phyloP scores from a whole-genome alignment of 2,888 invertebrate genomes.

The Ophioninae sp. region DNA sequence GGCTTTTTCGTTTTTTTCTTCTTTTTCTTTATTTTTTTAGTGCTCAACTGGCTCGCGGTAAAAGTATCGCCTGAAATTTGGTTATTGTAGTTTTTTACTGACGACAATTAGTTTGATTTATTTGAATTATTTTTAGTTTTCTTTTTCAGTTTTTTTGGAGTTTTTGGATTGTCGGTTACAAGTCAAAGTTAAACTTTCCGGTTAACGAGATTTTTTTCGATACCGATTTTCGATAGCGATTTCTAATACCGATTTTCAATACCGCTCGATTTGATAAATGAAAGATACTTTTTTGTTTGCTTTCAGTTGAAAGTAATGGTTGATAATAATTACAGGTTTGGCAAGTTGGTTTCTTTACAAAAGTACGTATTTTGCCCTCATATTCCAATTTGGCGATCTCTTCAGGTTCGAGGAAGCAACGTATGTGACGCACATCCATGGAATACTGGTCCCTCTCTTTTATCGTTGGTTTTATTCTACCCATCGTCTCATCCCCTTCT shows the following conservation, averaged over 20 bases:
- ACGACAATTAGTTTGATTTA: background rate
- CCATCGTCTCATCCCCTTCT: slow-evolving; percentile 56
- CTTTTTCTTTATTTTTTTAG: slow-evolving; percentile 13
- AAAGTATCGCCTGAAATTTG: slow-evolving; percentile 12
- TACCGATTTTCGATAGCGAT: too few relatives aligned
- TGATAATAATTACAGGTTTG: slow-evolving; percentile 33
- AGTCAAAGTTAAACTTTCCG: too few relatives aligned
- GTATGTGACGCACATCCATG: slow-evolving; percentile 60
- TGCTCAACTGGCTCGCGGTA: background rate
- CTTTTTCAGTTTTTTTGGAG: background rate
- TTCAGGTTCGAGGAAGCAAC: slow-evolving; percentile 59
- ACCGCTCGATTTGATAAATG: background rate
- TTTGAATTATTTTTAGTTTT: background rate
- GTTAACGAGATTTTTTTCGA: too few relatives aligned
- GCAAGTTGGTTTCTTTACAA: slow-evolving; percentile 5
- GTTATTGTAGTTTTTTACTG: background rate
- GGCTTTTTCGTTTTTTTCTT: background rate
- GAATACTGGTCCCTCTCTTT: slow-evolving; percentile 63
- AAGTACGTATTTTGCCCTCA: slow-evolving; percentile 13
- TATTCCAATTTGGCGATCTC: slow-evolving; percentile 31
- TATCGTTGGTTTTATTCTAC: slow-evolving; percentile 68
- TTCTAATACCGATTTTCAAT: too few relatives aligned
- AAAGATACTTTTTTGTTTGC: background rate
- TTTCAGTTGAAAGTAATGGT: background rate
- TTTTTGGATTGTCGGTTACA: too few relatives aligned